These are phyloP conservation scores for Nothocercus nigrocapillus DNA, from an alignment of 2,113 vertebrate species.

Conservation along the genomic window DNA sequence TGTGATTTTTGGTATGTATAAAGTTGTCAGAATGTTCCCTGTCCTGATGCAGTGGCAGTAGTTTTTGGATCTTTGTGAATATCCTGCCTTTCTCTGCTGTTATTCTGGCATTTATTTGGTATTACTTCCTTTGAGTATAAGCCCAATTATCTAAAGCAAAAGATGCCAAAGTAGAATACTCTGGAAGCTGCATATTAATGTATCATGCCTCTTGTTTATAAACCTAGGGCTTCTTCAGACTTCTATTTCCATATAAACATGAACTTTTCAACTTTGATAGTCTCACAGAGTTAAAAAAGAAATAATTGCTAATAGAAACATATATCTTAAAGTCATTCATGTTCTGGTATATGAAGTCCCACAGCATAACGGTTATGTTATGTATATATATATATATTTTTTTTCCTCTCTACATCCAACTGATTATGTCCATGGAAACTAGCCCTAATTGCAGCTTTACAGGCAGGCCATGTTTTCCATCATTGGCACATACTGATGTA, in stretches of 20 bases:
- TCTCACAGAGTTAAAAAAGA: neutral
- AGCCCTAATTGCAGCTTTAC: constrained; percentile 78
- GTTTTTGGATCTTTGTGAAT: constrained; percentile 14
- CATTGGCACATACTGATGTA: constrained; percentile 80
- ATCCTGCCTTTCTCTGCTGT: constrained; percentile 30
- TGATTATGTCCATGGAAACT: constrained; percentile 76
- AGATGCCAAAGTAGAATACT: neutral
- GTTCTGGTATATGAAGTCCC: constrained; percentile 48
- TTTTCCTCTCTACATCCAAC: constrained; percentile 62
- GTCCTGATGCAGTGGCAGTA: constrained; percentile 31
- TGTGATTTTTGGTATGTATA: constrained; percentile 18
- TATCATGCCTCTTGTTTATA: constrained; percentile 57
- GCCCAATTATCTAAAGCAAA: constrained; percentile 20
- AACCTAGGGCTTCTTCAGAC: constrained; percentile 43
- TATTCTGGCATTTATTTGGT: constrained; percentile 40
- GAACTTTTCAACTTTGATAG: constrained; percentile 76
- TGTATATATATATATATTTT: neutral
- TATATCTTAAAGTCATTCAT: constrained; percentile 46
- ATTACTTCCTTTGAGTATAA: constrained; percentile 15
- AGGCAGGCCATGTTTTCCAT: constrained; percentile 79
- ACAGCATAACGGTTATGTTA: constrained; percentile 61
- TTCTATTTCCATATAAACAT: constrained; percentile 66
- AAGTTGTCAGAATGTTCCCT: constrained; percentile 51
- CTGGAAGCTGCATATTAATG: constrained; percentile 37
- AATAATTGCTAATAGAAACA: constrained; percentile 55